Base-by-base conservation (phyloP, 1,140 invertebrate species). In the Oncopodura yosiiana region DNA sequence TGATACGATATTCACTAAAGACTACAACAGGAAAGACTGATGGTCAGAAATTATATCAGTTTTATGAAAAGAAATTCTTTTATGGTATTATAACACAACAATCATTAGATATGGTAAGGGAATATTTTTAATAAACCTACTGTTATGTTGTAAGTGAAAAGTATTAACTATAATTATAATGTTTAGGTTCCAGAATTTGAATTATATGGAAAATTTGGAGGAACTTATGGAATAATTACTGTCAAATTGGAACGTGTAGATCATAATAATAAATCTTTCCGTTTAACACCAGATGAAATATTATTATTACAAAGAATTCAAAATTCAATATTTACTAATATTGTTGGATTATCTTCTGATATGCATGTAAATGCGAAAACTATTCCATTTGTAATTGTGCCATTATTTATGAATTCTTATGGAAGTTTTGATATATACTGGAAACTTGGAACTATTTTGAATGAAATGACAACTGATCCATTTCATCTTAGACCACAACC, bases 31-130 rank as follows among this genome's bases (percentile, higher is more conserved):
- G 11, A 19, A 21, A 21, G 6, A n/a, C 18, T 23, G 5, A 23
- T 12, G 27, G 3, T 29, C 44, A 19, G 3, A 5, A 29, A 26
- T 41, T 54, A 18, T 54, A 46, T n/a, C 21, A 41, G 29, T 54
- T 54, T 39, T 12, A 32, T 11, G 24, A 32, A 3, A 21, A 32
- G 8, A 23, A 29, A 38, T 45, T 27, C 34, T 4, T 32, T 29
- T 30, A 29, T 18, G 27, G 43, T 3, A 26, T 54, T 26, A 8
- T 54, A 4, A 46, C 43, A 11, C 16, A 27, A 29, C 3, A 18
- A 2, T 24, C 46, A 14, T 16, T 46, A 5, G 32, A 19, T 6
- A 26, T 27, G 5, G 52, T 54, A 29, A 30, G 27, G 18, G 5
- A 5, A 21, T 16, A 39, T 14, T 39, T 39, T 39, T 14, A 16